Conservation (phyloP, 1,140 invertebrate genomes). For the Papilio aristodemus region DNA sequence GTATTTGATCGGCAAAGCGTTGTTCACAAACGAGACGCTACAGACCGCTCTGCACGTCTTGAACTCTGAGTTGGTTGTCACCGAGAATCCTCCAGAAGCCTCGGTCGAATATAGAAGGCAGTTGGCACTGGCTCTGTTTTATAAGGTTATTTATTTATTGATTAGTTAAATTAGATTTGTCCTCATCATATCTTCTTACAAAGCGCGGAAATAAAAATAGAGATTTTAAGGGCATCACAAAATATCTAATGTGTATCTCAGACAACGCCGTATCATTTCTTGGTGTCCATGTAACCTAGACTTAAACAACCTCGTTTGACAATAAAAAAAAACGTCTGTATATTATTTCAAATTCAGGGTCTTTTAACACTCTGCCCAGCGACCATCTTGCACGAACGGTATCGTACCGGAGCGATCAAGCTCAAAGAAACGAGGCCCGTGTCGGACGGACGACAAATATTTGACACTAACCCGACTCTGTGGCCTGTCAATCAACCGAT, state of each 20-base stretch:
- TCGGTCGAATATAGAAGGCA: conserved; percentile 81
- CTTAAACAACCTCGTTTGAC: not conserved
- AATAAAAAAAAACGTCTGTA: not conserved
- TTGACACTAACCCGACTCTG: conserved; percentile 82
- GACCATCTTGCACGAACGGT: conserved; percentile 52
- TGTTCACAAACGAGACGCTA: conserved; percentile 62
- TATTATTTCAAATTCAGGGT: conserved; percentile 59
- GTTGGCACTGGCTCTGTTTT: conserved; percentile 82
- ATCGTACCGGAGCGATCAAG: conserved; percentile 74
- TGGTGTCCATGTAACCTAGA: no score
- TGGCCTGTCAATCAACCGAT: conserved; percentile 87
- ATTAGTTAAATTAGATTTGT: no score
- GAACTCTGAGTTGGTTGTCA: conserved; percentile 81
- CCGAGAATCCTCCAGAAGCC: conserved; percentile 78
- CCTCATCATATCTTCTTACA: no score
- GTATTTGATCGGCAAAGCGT: conserved; percentile 71
- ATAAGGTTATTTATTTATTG: conserved; percentile 70
- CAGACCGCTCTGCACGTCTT: conserved; percentile 79
- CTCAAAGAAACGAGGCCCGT: conserved; percentile 77
- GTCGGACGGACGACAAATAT: conserved; percentile 84
- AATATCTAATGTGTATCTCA: no score
- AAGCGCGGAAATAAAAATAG: no score
- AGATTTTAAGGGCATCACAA: no score
- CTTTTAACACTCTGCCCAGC: conserved; percentile 72
- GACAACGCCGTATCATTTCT: no score